These are phyloP conservation scores for Girardinichthys multiradiatus DNA, from an alignment of 2,113 vertebrate genomes.

Conservation along the genomic window DNA sequence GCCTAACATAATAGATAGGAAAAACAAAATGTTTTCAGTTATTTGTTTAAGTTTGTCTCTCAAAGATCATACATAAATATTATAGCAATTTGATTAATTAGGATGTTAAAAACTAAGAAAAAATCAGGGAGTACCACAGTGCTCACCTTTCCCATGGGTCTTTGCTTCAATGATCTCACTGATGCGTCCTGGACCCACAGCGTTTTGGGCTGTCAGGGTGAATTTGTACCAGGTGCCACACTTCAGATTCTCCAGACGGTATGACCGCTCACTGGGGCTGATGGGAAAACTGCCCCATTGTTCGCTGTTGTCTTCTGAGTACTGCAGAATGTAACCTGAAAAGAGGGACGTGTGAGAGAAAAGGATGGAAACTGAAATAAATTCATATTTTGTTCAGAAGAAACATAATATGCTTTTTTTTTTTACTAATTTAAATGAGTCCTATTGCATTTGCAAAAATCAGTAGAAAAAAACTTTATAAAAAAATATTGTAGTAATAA, in stretches of 20 bases:
- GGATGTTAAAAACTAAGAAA: not conserved
- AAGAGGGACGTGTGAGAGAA: conserved; percentile 3
- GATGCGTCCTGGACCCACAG: conserved; percentile 96
- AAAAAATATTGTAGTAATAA: too few relatives aligned
- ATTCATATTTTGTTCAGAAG: not conserved
- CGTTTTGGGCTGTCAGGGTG: conserved; percentile 97
- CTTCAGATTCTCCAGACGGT: conserved; percentile 93
- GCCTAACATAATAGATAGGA: not conserved
- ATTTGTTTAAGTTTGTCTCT: too few relatives aligned
- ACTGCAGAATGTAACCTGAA: conserved; percentile 95
- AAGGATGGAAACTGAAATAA: not conserved
- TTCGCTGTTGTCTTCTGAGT: conserved; percentile 98
- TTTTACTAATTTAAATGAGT: too few relatives aligned
- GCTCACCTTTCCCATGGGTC: conserved; percentile 93
- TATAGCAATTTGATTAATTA: not conserved
- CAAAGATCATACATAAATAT: not conserved
- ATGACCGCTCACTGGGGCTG: conserved; percentile 96
- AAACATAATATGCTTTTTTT: too few relatives aligned
- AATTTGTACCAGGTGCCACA: conserved; percentile 99
- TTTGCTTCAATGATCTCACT: conserved; percentile 99
- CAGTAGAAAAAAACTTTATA: too few relatives aligned
- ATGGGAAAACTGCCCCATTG: conserved; percentile 98
- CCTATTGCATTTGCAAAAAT: too few relatives aligned
- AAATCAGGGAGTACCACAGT: not conserved
- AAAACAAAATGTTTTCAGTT: not conserved